Evolutionary conservation across 1,140 invertebrate species (phyloP), one percentile per base, ranked within the genome.

Genomic region (Zaprionus capensis): DNA sequence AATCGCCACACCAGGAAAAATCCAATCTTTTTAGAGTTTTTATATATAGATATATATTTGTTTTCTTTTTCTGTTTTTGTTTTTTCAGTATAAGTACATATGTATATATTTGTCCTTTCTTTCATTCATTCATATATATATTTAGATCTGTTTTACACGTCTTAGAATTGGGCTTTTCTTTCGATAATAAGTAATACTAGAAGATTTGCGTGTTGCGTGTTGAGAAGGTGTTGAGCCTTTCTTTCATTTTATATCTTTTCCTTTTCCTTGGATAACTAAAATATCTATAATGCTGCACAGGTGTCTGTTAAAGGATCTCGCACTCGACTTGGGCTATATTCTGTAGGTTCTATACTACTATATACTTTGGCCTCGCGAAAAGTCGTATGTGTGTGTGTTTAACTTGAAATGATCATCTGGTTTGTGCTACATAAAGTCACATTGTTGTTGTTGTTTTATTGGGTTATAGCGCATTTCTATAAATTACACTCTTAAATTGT

Each of bases 401-500:
- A 51, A 51, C 53, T 56, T 56, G 53, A 56, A 56, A 56, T 56
- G 53, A 53, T 56, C 31, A 67, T 67, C 64, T 67, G 67, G 67
- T 62, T 70, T 70, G 58, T 51, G 51, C 44, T 68, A 55, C 59
- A 67, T 66, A 56, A 57, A 58, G 53, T 72, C 55, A 58, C 46
- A 53, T 31, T 53, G n/a, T 61, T 26, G 14, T 53, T 20, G 2
- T 28, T 34, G 36, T 26, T 14, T 53, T 41, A 36, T 34, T 41
- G 68, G 44, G 44, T 76, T 59, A 20, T 71, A 59, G 73, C 61
- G 61, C 44, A 64, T 65, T 70, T 71, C 73, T 66, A 70, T 75
- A 59, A 70, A 44, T 78, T 71, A 70, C 64, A 75, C 72, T 57
- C 72, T 57, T 70, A 76, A 72, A 69, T 78, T 76, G 73, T 76